Base-by-base conservation (phyloP, 2,797 vertebrate genomes). In the Triplophysa bombifrons region DNA sequence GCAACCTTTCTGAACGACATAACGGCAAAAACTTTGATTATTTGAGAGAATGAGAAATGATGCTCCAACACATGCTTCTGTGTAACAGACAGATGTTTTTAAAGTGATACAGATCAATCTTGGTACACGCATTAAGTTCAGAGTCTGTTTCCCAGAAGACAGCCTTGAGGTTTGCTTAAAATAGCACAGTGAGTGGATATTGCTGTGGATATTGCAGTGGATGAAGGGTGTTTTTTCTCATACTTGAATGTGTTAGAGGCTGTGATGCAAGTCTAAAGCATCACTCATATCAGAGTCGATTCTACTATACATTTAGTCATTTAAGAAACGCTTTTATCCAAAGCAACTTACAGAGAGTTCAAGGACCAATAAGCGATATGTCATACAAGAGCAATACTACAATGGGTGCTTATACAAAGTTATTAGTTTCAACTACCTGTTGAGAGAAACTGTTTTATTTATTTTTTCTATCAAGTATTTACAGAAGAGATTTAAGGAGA, bases 221-320 rank as follows among this genome's bases (percentile, higher is more conserved):
- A 69, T 34, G 30, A 70, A 44, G 12, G 4, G n/a, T n/a, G 51
- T 53, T 53, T 53, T 16, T 55, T 16, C 66, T 68, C 65, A 51
- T 70, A 46, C 66, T 17, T 70, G 8, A 69, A 25, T 27, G 38
- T 61, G 12, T 27, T 50, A 19, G 44, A 74, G n/a, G 44, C 25
- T 20, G 25, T 51, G 4, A 38, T 60, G 53, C 17, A 25, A 12
- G 55, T 58, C 19, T 14, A 53, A 13, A 56, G 48, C 38, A 71
- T 56, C 53, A 12, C 72, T 75, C n/a, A 34, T 74, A 46, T 66
- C 20, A 80, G 70, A 17, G 53, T 70, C 61, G 72, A 56, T 80
- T 65, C 34, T 66, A 74, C 30, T 87, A 30, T 4, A 30, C 27
- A 30, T 30, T 30, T 30, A 30, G 27, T 30, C 27, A 30, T 30